Percentiles rank a stretch among this genome's conserved stretches.
phyloP scores from a whole-genome alignment of 2,888 invertebrate genomes.

The Ophioninae sp. region DNA sequence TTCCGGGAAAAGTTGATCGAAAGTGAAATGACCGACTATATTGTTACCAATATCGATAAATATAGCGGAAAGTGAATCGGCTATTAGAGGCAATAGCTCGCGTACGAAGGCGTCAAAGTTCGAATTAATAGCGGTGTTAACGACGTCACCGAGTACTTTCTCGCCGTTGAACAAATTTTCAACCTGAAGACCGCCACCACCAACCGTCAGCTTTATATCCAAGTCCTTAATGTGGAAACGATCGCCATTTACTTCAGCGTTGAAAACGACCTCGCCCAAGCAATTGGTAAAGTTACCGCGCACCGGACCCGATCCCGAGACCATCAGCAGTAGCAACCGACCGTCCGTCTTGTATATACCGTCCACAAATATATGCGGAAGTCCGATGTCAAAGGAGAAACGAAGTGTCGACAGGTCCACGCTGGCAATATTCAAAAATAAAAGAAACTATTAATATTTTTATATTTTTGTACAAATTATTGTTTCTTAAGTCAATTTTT shows the following conservation, averaged over 20 bases:
- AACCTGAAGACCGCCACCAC: conserved; percentile 83
- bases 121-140: conserved; percentile 84
- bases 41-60: conserved; percentile 83
- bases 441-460: not conserved
- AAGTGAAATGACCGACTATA: conserved; percentile 82
- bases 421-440: conserved; percentile 74
- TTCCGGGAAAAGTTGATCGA: conserved; percentile 83
- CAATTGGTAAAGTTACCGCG: conserved; percentile 84
- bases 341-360: conserved; percentile 84
- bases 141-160: conserved; percentile 83
- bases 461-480: too few relatives aligned
- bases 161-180: conserved; percentile 85
- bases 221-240: conserved; percentile 83
- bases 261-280: conserved; percentile 81
- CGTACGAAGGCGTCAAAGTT: conserved; percentile 84
- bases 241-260: conserved; percentile 80
- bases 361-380: conserved; percentile 83
- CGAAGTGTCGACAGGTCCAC: conserved; percentile 82
- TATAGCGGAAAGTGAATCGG: conserved; percentile 82
- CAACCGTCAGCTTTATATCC: conserved; percentile 81
- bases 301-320: conserved; percentile 84
- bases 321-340: conserved; percentile 83
- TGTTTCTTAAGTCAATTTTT: too few relatives aligned
- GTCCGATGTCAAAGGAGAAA: conserved; percentile 81
- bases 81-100: conserved; percentile 83